Evolutionary conservation across 2,797 vertebrate genomes (phyloP).

Genomic region (Astyanax mexicanus): DNA sequence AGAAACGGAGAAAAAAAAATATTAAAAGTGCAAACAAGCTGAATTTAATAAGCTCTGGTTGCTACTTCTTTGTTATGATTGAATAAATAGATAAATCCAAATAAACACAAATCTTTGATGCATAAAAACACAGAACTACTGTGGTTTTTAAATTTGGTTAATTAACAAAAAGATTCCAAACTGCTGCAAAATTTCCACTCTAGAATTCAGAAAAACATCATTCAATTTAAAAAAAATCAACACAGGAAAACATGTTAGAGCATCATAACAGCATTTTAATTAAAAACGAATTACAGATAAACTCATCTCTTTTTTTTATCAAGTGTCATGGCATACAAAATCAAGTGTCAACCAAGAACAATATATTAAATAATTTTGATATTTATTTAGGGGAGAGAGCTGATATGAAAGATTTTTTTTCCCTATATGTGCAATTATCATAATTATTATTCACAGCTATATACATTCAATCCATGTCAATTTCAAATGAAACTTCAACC

Average conservation of each 20-base stretch:
- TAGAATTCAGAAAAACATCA: background rate
- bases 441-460: slow-evolving; percentile 80
- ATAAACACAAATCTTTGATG: background rate
- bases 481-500: slow-evolving; percentile 67
- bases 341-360: slow-evolving; percentile 69
- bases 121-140: background rate
- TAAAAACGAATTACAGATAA: slow-evolving; percentile 79
- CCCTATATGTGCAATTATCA: slow-evolving; percentile 73
- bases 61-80: background rate
- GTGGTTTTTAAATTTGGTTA: too few species aligned
- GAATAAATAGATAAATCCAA: too few species aligned
- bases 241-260: slow-evolving; percentile 21
- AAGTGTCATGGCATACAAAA: slow-evolving; percentile 80
- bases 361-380: slow-evolving; percentile 67
- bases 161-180: background rate
- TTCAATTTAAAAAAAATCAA: background rate
- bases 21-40: too few species aligned
- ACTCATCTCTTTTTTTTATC: slow-evolving; percentile 54
- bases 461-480: slow-evolving; percentile 79
- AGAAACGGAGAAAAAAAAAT: too few species aligned
- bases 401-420: slow-evolving; percentile 73
- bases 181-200: background rate
- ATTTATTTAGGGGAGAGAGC: slow-evolving; percentile 62
- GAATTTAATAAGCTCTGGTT: background rate
- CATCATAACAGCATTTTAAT: slow-evolving; percentile 74